Percentiles rank a stretch among this genome's conserved stretches.
Evolutionary conservation across 2,888 invertebrate species (phyloP).

Genomic region (Hedya salicella): DNA sequence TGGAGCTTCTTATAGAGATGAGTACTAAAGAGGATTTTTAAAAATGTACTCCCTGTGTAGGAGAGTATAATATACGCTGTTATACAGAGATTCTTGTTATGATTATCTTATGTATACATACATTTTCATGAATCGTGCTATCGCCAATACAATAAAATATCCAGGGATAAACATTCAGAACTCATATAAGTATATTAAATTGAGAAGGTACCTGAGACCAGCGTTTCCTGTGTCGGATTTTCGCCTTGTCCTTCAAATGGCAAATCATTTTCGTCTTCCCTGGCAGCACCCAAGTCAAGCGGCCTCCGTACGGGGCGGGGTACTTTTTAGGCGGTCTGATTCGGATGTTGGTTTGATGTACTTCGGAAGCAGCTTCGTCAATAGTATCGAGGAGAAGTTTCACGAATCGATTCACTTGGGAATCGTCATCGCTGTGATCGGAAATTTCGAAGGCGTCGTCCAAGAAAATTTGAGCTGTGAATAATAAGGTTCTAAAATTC

Average conservation of each 20-base stretch:
- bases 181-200: too few species aligned
- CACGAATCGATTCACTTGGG: conserved; percentile 97
- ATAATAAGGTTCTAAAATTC: too few species aligned
- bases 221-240: conserved; percentile 98
- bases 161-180: too few species aligned
- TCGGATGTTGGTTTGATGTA: conserved; percentile 96
- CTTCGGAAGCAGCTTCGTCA: conserved; percentile 97
- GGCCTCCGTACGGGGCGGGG: conserved; percentile 98
- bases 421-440: conserved; percentile 96
- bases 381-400: conserved; percentile 95
- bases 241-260: conserved; percentile 98
- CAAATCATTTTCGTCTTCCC: conserved; percentile 99
- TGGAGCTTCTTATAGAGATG: too few species aligned
- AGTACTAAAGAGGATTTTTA: too few species aligned
- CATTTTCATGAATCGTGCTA: too few species aligned
- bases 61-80: too few species aligned
- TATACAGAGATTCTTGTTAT: too few species aligned
- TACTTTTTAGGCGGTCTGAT: conserved; percentile 96
- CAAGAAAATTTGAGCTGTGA: conserved; percentile 99
- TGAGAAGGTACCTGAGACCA: conserved; percentile 95
- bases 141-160: too few species aligned
- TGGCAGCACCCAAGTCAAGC: conserved; percentile 97
- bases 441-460: conserved; percentile 99
- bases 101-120: too few species aligned
- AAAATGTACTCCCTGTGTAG: too few species aligned